These are phyloP conservation scores for Trichonephila inaurata DNA, from an alignment of 1,140 invertebrate species.

Conservation along the genomic window DNA sequence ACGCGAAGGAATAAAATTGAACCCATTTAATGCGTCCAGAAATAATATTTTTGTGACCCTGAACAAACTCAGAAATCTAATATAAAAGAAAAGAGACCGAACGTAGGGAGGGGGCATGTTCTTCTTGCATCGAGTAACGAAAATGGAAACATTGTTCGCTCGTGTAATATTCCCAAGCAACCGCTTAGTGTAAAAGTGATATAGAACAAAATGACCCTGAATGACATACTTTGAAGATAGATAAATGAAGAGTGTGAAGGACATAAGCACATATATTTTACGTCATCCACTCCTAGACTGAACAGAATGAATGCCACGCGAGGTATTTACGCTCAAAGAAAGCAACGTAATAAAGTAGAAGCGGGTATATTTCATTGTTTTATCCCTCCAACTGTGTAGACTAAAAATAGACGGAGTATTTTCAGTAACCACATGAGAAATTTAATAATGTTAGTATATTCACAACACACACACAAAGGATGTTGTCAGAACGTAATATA, in stretches of 20 bases:
- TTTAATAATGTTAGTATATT: slow-evolving; percentile 43
- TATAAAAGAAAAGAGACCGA: neutral
- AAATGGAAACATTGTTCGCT: slow-evolving; percentile 47
- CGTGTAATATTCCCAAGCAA: slow-evolving; percentile 34
- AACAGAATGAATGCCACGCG: neutral
- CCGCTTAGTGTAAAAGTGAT: slow-evolving; percentile 39
- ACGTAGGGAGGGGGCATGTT: neutral
- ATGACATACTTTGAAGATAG: slow-evolving; percentile 45
- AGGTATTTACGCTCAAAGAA: slow-evolving; percentile 10
- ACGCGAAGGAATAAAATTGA: neutral
- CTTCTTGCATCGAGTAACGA: neutral
- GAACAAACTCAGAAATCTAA: slow-evolving; percentile 16
- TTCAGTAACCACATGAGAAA: slow-evolving; percentile 42
- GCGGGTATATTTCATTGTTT: slow-evolving; percentile 51
- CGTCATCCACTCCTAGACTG: slow-evolving; percentile 24
- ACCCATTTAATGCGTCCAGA: neutral
- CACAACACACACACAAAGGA: neutral
- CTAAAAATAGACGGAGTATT: slow-evolving; percentile 57
- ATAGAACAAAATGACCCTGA: slow-evolving; percentile 33
- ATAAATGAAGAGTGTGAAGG: slow-evolving; percentile 49
- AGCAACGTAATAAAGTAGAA: slow-evolving; percentile 26
- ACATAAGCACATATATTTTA: slow-evolving; percentile 7
- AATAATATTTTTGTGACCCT: slow-evolving; percentile 29
- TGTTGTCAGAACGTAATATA: neutral
- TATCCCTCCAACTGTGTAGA: neutral